phyloP scores from a whole-genome alignment of 2,888 invertebrate species.

The Hirtodrosophila cameraria region DNA sequence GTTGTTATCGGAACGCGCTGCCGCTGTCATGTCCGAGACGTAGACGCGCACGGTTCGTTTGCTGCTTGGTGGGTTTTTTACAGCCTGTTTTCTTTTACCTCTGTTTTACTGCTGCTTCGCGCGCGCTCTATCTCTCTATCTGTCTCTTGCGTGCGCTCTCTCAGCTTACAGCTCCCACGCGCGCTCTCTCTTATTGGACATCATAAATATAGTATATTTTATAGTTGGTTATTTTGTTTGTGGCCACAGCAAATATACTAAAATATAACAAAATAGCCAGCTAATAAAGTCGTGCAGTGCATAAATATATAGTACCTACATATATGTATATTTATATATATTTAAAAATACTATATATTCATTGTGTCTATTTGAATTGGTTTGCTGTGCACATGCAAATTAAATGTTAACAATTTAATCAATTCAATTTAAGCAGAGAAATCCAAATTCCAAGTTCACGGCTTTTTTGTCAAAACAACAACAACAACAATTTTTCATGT shows the following conservation, averaged over 20 bases:
- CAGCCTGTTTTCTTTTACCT: conserved; percentile 34
- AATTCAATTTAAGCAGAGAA: conserved; percentile 52
- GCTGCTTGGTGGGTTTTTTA: conserved; percentile 33
- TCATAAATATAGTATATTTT: conserved; percentile 46
- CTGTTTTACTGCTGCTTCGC: conserved; percentile 25
- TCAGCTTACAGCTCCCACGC: conserved; percentile 63
- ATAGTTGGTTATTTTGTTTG: conserved; percentile 51
- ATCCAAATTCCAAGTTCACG: conserved; percentile 65
- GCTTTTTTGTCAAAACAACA: conserved; percentile 66
- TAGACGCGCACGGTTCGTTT: conserved; percentile 63
- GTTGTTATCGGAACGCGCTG: conserved; percentile 74
- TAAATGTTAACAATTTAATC: conserved; percentile 13
- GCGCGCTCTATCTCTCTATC: conserved; percentile 26
- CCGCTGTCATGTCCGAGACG: conserved; percentile 65
- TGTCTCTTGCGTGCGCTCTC: conserved; percentile 10
- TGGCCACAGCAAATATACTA: conserved; percentile 36
- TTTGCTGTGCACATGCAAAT: conserved; percentile 27
- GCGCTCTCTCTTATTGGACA: conserved; percentile 60
- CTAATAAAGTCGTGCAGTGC: conserved; percentile 29
- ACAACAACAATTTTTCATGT: conserved; percentile 14
- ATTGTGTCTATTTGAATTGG: conserved; percentile 11
- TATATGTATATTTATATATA: too few species aligned
- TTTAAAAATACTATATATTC: conserved; percentile 9
- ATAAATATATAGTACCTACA: neutral
- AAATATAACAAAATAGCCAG: conserved; percentile 47